Percentiles rank a stretch among this genome's conserved stretches.
These are phyloP conservation scores for Nemoura dubitans DNA, from an alignment of 2,888 invertebrate genomes.

Conservation along the genomic window DNA sequence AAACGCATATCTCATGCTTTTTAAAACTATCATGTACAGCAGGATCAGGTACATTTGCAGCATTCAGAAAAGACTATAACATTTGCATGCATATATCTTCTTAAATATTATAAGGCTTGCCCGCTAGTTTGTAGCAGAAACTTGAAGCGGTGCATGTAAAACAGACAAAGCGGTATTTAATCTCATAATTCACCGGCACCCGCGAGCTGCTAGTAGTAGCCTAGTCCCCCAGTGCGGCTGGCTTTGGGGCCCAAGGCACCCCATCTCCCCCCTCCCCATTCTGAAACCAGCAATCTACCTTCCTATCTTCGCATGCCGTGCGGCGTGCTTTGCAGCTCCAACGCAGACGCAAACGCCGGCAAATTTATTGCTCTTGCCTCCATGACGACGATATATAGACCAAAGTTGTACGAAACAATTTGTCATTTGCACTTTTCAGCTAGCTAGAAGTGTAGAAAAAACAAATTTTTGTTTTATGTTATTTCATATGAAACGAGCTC, in stretches of 20 bases:
- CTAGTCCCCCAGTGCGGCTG: constrained; percentile 8
- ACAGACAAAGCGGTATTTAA: constrained; percentile 42
- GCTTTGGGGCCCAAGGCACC: background rate
- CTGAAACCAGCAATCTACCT: background rate
- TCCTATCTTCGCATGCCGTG: background rate
- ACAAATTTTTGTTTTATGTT: background rate
- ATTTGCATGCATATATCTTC: background rate
- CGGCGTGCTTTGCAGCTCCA: background rate
- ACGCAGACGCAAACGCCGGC: background rate
- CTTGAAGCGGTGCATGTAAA: constrained; percentile 23
- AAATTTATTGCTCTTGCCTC: background rate
- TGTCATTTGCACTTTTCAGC: constrained; percentile 25
- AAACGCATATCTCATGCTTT: too few relatives aligned
- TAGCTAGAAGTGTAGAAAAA: background rate
- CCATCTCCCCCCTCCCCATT: background rate
- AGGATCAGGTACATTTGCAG: too few relatives aligned
- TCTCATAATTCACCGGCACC: constrained; percentile 37
- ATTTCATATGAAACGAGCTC: background rate
- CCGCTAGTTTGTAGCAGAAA: background rate
- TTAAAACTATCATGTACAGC: too few relatives aligned
- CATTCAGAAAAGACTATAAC: background rate
- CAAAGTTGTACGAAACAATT: constrained; percentile 13
- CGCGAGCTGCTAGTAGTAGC: background rate
- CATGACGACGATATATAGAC: background rate
- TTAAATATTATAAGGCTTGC: constrained; percentile 9